A percentile compares a stretch with the other conserved stretches of the same genome.
These are phyloP conservation scores for Hedychridium roseum DNA, from an alignment of 2,888 invertebrate species.

Conservation along the genomic window DNA sequence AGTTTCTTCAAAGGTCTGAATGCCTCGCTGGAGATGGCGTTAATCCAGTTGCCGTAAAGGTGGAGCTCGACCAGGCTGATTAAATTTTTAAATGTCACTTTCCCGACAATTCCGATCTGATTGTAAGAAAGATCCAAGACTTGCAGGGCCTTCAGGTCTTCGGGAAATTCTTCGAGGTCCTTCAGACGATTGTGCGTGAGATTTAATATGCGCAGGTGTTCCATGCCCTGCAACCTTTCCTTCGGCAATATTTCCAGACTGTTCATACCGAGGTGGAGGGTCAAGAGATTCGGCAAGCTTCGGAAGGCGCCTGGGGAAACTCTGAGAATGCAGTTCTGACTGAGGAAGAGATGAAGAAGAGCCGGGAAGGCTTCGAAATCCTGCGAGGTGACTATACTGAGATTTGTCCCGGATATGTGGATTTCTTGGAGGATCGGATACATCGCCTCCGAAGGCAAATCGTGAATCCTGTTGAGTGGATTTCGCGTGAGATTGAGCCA, in stretches of 20 bases:
- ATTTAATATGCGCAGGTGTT: slow-evolving; percentile 78
- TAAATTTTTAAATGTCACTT: slow-evolving; percentile 80
- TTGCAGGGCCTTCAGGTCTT: slow-evolving; percentile 80
- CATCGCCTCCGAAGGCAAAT: slow-evolving; percentile 74
- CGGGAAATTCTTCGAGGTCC: slow-evolving; percentile 83
- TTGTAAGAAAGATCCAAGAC: slow-evolving; percentile 85
- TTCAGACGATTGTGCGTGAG: slow-evolving; percentile 86
- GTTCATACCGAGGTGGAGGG: slow-evolving; percentile 85
- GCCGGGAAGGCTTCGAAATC: slow-evolving; percentile 87
- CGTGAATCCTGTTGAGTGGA: slow-evolving; percentile 78
- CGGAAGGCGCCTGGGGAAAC: slow-evolving; percentile 88
- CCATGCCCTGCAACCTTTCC: slow-evolving; percentile 83
- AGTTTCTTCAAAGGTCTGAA: slow-evolving; percentile 81
- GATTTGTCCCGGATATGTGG: slow-evolving; percentile 80
- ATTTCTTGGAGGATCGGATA: slow-evolving; percentile 81
- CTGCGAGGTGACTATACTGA: slow-evolving; percentile 83
- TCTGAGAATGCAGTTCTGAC: slow-evolving; percentile 77
- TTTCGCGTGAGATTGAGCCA: slow-evolving; percentile 88
- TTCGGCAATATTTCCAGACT: slow-evolving; percentile 84
- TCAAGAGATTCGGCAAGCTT: slow-evolving; percentile 77
- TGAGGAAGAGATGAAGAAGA: slow-evolving; percentile 76
- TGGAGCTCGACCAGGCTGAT: slow-evolving; percentile 80
- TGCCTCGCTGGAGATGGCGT: slow-evolving; percentile 79
- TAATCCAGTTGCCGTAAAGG: slow-evolving; percentile 85
- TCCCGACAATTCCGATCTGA: slow-evolving; percentile 80